Conservation (phyloP, 2,888 invertebrate genomes). For the Plusia festucae region DNA sequence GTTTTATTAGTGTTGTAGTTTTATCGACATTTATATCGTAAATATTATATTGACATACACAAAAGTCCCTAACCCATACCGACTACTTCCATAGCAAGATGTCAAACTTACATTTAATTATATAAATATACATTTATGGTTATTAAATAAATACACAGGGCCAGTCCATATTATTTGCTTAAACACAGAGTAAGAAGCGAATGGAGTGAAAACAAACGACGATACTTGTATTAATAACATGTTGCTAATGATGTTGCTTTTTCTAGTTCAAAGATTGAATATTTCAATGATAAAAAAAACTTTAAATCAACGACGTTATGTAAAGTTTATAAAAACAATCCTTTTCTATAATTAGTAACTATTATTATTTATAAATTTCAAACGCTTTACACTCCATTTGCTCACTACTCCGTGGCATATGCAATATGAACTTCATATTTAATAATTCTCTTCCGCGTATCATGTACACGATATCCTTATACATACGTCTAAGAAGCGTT, state of each 20-base stretch:
- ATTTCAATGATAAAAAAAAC: no score
- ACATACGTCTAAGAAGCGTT: slow-evolving; percentile 18
- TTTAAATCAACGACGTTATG: no score
- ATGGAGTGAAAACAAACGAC: slow-evolving; percentile 12
- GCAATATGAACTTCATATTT: slow-evolving; percentile 42
- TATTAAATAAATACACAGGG: slow-evolving; percentile 51
- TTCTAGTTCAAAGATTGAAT: no score
- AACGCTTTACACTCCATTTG: slow-evolving; percentile 15
- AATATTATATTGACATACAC: slow-evolving; percentile 34
- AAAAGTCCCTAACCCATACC: slow-evolving; percentile 41
- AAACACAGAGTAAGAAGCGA: slow-evolving; percentile 22
- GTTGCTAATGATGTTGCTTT: no score
- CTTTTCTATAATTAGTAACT: no score
- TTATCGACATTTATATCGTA: no score
- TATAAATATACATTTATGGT: slow-evolving; percentile 34
- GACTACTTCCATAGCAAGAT: slow-evolving; percentile 69
- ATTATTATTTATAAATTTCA: not conserved
- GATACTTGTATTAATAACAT: no score
- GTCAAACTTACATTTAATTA: slow-evolving; percentile 43
- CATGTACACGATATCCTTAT: slow-evolving; percentile 20
- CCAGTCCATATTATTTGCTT: slow-evolving; percentile 45
- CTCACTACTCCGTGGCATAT: slow-evolving; percentile 21
- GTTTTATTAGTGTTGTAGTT: not conserved
- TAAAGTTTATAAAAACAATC: no score
- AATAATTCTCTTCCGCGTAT: slow-evolving; percentile 24